phyloP scores from a whole-genome alignment of 2,888 invertebrate genomes.

The Neuroscelio doddi region DNA sequence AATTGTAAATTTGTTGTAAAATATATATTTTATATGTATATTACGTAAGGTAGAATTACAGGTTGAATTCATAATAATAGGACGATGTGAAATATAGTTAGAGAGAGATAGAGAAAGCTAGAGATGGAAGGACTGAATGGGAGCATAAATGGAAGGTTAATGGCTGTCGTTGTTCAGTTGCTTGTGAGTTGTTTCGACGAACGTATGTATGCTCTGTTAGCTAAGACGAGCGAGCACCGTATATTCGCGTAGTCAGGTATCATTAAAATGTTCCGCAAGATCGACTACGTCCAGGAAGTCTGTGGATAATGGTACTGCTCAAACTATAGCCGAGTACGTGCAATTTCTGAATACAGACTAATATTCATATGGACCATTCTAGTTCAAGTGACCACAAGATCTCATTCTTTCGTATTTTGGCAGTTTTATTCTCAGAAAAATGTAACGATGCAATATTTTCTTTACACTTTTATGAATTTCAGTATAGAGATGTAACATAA shows the following conservation, averaged over 20 bases:
- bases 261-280: constrained; percentile 72
- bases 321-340: constrained; percentile 31
- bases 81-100: constrained; percentile 23
- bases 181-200: constrained; percentile 61
- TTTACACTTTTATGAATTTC: not conserved
- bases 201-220: constrained; percentile 59
- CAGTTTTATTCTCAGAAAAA: too few relatives aligned
- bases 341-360: constrained; percentile 31
- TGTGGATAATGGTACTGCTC: constrained; percentile 38
- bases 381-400: not conserved
- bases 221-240: constrained; percentile 59
- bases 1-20: too few relatives aligned
- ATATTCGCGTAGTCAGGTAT: constrained; percentile 67
- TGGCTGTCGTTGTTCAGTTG: constrained; percentile 47
- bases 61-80: constrained; percentile 35
- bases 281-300: constrained; percentile 59
- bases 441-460: not conserved
- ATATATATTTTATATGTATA: too few relatives aligned
- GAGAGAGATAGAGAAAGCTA: constrained; percentile 33
- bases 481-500: not conserved
- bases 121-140: constrained; percentile 9
- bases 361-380: constrained; percentile 22
- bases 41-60: constrained; percentile 35
- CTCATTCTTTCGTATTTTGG: constrained; percentile 1
- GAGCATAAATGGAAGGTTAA: constrained; percentile 43